Evolutionary conservation across 2,888 invertebrate genomes (phyloP), one percentile per base, ranked within the genome.

Genomic region (Drosophila subquinaria): DNA sequence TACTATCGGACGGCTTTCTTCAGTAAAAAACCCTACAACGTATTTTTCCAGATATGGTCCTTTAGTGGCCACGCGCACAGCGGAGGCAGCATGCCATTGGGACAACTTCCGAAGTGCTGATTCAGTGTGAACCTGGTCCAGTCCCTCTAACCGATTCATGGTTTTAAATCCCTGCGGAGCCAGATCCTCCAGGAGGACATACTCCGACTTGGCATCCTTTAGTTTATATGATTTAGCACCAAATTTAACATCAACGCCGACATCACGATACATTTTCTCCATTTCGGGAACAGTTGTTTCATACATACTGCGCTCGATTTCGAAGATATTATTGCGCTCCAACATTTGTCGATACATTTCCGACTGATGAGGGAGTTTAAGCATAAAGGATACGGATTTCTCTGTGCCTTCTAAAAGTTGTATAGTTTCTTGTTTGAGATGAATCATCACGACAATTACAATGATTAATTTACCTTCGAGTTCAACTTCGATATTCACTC

Each of bases 21-120:
- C 76, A 8, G 45, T 74, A 47, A 70, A 82, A 15, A 81, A 51
- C 1, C 77, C 73, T 0, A 3, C 3, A 4, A n/a, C 48, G 2
- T 81, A 10, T 1, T 20, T 10, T 2, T 62, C 63, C 1, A 78
- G 76, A 51, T 81, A 90, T 3, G 67, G 23, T 2, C 90, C 90
- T 38, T 78, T 82, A 2, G 69, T 68, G 27, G 69, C 82, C 4
- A 76, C 73, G 4, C 83, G 72, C 15, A 82, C 84, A 0, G 82
- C 90, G 0, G 91, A 90, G 0, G 85, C 90, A 0, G 92, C 92
- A 84, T 92, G 92, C 70, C 91, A 91, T 66, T 91, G 76, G 3
- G 92, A 80, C 51, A 92, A 30, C 50, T 91, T 92, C 20, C 64
- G 53, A 0, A 92, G 72, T 4, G 84, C 89, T 3, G 79, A 53